Percentiles rank a stretch among this genome's conserved stretches.
Conservation (phyloP, 1,140 invertebrate genomes). For the Grapholita molesta region DNA sequence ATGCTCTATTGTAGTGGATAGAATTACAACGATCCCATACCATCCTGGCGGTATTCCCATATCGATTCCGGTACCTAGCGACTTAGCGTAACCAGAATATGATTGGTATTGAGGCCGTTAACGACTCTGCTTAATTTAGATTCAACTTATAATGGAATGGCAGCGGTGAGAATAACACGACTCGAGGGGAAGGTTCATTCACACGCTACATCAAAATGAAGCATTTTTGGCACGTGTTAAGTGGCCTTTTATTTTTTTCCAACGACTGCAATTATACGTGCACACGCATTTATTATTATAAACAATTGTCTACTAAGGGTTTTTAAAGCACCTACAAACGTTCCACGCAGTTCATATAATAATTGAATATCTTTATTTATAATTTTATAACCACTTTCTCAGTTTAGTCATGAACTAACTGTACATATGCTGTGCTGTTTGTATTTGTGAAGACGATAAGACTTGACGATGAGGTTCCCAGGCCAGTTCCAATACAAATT, state of each 20-base stretch:
- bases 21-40: slow-evolving; percentile 1
- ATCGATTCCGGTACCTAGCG: not conserved
- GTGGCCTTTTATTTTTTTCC: not conserved
- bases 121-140: not conserved
- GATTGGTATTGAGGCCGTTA: not conserved
- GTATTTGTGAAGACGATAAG: no score
- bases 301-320: no score
- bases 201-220: not conserved
- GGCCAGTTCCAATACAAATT: no score
- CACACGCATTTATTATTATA: not conserved
- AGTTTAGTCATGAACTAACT: no score
- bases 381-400: no score
- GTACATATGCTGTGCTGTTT: no score
- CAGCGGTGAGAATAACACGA: not conserved
- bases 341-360: no score
- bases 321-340: no score
- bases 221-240: not conserved
- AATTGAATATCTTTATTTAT: no score
- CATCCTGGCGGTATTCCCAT: not conserved
- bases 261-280: not conserved
- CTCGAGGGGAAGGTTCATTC: not conserved
- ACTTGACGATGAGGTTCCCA: no score
- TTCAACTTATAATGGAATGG: not conserved
- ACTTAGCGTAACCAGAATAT: not conserved
- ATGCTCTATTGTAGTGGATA: slow-evolving; percentile 11